Evolutionary conservation across 1,140 invertebrate genomes (phyloP), one percentile per base, ranked within the genome.

Genomic region (Pollicipes pollicipes): DNA sequence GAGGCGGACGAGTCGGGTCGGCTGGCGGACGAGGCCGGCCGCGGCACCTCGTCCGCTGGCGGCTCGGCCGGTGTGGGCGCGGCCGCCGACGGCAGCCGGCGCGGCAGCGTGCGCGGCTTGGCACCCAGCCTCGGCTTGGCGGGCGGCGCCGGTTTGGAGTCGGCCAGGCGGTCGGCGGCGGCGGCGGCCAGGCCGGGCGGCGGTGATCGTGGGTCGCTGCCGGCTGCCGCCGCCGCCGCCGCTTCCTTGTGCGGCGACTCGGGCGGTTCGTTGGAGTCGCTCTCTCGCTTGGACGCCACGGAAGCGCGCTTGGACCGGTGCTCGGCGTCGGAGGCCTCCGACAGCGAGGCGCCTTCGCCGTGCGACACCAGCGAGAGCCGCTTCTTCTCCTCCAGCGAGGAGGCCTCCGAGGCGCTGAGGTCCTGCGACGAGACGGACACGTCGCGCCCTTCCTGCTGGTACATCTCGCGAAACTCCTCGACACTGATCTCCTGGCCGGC

Each of bases 1-100:
- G 72, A 76, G 13, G 72, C 72, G 1, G 74, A 72, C 24, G 76
- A 74, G 35, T 75, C 76, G 17, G 77, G 75, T 26, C 76, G 72
- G 3, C 78, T 78, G 4, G 78, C 77, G 24, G 76, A 76, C 28
- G 77, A 78, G 35, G 75, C 76, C 28, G 78, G 77, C n/a, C 78
- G 71, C 58, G 75, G 75, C 28, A 77, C 74, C 70, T 69, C 68
- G 35, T 45, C 66, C 70, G 66, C 3, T 66, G 31, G 66, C n/a
- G 35, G 64, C 68, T 69, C 70, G 73, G 35, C 28, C 68, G n/a
- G n/a, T n/a, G n/a, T n/a, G n/a, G n/a, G n/a, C n/a, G n/a, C n/a
- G n/a, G 27, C 69, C 37, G 29, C 16, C 69, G 69, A 6, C 6
- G 29, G 69, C 71, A 66, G 10, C 68, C 72, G 67, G 68, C 72